Percentiles rank a stretch among this genome's conserved stretches.
phyloP scores from a whole-genome alignment of 2,113 vertebrate genomes.

The Gallinago jamesoni region DNA sequence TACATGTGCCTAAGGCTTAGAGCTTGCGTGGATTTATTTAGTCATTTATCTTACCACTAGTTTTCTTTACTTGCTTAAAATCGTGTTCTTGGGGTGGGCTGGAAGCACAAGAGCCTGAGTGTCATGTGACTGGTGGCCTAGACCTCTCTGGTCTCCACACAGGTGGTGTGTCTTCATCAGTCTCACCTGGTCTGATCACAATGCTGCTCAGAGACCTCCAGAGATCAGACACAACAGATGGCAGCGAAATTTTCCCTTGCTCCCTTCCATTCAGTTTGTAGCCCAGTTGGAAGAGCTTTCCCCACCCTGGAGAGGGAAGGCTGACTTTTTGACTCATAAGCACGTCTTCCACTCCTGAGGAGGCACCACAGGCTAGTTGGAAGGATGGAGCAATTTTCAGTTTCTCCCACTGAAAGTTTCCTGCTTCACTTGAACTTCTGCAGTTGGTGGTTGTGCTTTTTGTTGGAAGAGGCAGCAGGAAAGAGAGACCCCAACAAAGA shows the following conservation, averaged over 20 bases:
- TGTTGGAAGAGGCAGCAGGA: background rate
- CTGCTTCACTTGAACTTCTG: background rate
- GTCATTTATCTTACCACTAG: background rate
- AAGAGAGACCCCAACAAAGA: background rate
- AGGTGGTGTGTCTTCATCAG: background rate
- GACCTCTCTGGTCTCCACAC: background rate
- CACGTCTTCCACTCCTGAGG: background rate
- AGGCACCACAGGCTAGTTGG: background rate
- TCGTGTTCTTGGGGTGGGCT: background rate
- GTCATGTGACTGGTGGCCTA: background rate
- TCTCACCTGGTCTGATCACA: background rate
- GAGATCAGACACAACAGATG: background rate
- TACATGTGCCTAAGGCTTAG: background rate
- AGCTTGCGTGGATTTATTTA: background rate
- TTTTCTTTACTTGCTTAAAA: background rate
- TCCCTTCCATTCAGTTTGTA: background rate
- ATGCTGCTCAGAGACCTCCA: background rate
- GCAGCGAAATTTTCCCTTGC: background rate
- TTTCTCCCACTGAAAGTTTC: background rate
- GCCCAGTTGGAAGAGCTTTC: background rate
- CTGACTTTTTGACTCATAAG: background rate
- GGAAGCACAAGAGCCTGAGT: background rate
- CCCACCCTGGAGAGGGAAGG: background rate
- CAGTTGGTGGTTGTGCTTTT: background rate
- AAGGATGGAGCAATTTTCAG: background rate